These are phyloP conservation scores for Pampus argenteus DNA, from an alignment of 2,797 vertebrate species.

Conservation along the genomic window DNA sequence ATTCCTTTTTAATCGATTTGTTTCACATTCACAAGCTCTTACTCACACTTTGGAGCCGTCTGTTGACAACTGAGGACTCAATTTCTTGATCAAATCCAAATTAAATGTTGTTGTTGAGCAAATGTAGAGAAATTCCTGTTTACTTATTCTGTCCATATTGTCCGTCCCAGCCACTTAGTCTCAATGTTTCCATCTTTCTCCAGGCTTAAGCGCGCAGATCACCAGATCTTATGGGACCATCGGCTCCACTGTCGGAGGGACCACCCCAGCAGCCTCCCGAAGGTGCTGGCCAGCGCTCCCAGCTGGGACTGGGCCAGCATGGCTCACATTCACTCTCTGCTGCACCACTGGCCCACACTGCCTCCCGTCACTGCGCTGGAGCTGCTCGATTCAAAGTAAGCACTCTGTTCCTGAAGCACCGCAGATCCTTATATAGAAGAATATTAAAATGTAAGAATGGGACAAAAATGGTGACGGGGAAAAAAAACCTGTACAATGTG, in stretches of 20 bases:
- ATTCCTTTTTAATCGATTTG: background rate
- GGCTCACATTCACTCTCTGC: slow-evolving; percentile 90
- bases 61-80: background rate
- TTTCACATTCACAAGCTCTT: background rate
- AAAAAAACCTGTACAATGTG: background rate
- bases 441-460: background rate
- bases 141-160: background rate
- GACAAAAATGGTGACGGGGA: background rate
- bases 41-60: background rate
- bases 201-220: slow-evolving; percentile 93
- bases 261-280: slow-evolving; percentile 90
- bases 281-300: slow-evolving; percentile 92
- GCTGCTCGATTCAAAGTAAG: slow-evolving; percentile 94
- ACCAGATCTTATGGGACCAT: slow-evolving; percentile 95
- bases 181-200: background rate
- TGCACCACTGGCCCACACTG: slow-evolving; percentile 91
- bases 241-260: slow-evolving; percentile 87
- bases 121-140: background rate
- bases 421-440: background rate
- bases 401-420: background rate
- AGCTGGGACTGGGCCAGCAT: slow-evolving; percentile 96
- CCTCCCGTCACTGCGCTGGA: slow-evolving; percentile 92
- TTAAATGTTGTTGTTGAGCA: background rate
- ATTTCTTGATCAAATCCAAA: background rate
- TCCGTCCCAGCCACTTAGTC: background rate